Evolutionary conservation across 2,888 invertebrate species (phyloP).

Genomic region (Drosophila ezoana): DNA sequence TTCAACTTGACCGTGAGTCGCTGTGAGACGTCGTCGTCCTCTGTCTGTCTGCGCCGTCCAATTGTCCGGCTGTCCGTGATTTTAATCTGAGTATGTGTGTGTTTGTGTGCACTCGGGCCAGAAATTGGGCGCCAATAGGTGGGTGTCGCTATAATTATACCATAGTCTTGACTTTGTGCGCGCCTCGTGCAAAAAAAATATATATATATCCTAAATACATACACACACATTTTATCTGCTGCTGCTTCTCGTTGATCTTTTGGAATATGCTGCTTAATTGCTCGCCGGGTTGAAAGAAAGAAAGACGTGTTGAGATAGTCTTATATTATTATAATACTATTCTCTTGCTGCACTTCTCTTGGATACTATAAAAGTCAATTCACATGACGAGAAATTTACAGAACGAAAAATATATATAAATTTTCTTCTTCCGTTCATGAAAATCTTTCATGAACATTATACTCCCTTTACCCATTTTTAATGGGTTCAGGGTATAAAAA

Average conservation of each 20-base stretch:
- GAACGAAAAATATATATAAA: too few species aligned
- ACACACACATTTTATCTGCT: constrained; percentile 18
- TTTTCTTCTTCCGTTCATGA: background rate
- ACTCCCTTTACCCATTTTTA: too few species aligned
- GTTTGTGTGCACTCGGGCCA: constrained; percentile 42
- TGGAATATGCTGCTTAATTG: constrained; percentile 34
- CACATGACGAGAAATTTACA: background rate
- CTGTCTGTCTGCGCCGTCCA: constrained; percentile 19
- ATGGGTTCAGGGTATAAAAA: too few species aligned
- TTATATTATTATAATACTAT: background rate
- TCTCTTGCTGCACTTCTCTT: background rate
- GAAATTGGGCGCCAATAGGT: constrained; percentile 81
- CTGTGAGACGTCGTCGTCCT: constrained; percentile 43
- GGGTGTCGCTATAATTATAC: constrained; percentile 80
- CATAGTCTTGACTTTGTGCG: constrained; percentile 78
- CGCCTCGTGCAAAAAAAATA: constrained; percentile 77
- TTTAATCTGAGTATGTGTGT: constrained; percentile 31
- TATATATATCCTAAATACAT: constrained; percentile 31
- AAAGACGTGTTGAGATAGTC: constrained; percentile 3
- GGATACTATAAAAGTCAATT: background rate
- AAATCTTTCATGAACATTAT: too few species aligned
- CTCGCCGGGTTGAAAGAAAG: constrained; percentile 7
- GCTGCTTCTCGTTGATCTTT: constrained; percentile 15
- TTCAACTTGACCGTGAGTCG: constrained; percentile 79
- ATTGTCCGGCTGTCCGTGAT: constrained; percentile 52